Base-by-base conservation (phyloP, 2,113 vertebrate species). In the Chaetura pelagica region DNA sequence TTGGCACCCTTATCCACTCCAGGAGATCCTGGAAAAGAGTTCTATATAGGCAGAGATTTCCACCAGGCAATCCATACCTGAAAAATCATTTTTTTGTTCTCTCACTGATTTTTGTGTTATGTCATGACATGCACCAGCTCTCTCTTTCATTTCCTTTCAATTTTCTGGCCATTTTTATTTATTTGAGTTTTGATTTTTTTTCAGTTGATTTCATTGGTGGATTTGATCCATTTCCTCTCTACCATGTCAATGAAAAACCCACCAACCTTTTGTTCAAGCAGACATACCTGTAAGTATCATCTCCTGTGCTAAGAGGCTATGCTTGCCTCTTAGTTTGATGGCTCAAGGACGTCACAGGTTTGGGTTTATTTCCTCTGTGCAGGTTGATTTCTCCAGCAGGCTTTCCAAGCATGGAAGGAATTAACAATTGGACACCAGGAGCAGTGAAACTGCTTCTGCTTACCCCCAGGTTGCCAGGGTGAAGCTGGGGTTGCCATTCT, bases 201-300 rank as follows among this genome's bases (percentile, higher is more conserved):
- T 99, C 99, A 99, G 99, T 99, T 98, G 99, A 99, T 99, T 99
- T 99, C 98, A 99, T 99, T 99, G 99, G 99, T 98, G 99, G 99
- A 98, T 99, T 99, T 99, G 99, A 99, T 96, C 99, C 99, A 98
- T 99, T 99, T 97, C 99, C 99, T 98, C 98, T 99, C 98, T 99
- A 99, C 99, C 99, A 99, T 98, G 98, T 99, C 98, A 98, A 98
- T 98, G 98, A 99, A 98, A 99, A 99, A 98, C 98, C 98, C 98
- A 98, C 98, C 97, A 98, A 98, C 97, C 98, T 99, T 97, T 98
- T 99, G 95, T 98, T 98, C 98, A 98, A 99, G 98, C 99, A 99
- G 97, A 98, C 98, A 89, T 98, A 98, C 95, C 98, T 98, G 98
- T 99, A 99, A 99, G 99, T 99, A 98, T 97, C 83, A 85, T 32